Conservation (phyloP, 2,113 vertebrate species). For the Pyxicephalus adspersus region DNA sequence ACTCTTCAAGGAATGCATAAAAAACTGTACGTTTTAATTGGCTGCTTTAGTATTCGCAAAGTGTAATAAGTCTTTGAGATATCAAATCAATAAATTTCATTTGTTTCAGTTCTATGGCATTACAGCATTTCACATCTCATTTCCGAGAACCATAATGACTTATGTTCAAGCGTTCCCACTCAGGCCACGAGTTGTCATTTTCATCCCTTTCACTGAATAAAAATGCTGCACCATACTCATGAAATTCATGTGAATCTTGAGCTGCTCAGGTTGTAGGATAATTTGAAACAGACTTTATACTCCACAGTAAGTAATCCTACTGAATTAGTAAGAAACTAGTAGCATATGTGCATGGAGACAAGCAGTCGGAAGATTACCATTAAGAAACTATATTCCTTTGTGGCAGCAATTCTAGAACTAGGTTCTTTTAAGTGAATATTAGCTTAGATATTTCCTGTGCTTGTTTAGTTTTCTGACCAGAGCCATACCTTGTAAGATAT, state of each 20-base stretch:
- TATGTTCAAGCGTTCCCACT: slow-evolving; percentile 57
- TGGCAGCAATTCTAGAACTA: slow-evolving; percentile 52
- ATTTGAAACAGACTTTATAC: slow-evolving; percentile 54
- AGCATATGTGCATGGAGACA: slow-evolving; percentile 57
- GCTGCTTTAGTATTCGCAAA: slow-evolving; percentile 39
- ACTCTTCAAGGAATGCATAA: slow-evolving; percentile 22
- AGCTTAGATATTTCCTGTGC: slow-evolving; percentile 54
- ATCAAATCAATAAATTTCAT: slow-evolving; percentile 62
- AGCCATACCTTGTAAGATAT: slow-evolving; percentile 43
- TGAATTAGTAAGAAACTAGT: slow-evolving; percentile 56
- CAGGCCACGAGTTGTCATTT: slow-evolving; percentile 54
- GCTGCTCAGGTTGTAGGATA: slow-evolving; percentile 51
- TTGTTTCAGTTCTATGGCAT: slow-evolving; percentile 51
- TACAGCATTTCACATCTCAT: slow-evolving; percentile 57
- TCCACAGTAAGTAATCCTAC: slow-evolving; percentile 54
- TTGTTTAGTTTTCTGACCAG: slow-evolving; percentile 54
- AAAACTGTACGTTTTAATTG: slow-evolving; percentile 12
- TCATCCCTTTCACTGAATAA: slow-evolving; percentile 57
- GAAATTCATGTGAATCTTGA: slow-evolving; percentile 50
- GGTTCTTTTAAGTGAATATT: slow-evolving; percentile 55
- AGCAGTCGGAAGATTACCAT: slow-evolving; percentile 57
- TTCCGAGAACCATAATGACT: slow-evolving; percentile 56
- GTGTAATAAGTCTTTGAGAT: slow-evolving; percentile 57
- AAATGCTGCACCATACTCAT: slow-evolving; percentile 23
- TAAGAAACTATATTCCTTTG: slow-evolving; percentile 56